These are phyloP conservation scores for Xanthia togata DNA, from an alignment of 2,888 invertebrate genomes.

Conservation along the genomic window DNA sequence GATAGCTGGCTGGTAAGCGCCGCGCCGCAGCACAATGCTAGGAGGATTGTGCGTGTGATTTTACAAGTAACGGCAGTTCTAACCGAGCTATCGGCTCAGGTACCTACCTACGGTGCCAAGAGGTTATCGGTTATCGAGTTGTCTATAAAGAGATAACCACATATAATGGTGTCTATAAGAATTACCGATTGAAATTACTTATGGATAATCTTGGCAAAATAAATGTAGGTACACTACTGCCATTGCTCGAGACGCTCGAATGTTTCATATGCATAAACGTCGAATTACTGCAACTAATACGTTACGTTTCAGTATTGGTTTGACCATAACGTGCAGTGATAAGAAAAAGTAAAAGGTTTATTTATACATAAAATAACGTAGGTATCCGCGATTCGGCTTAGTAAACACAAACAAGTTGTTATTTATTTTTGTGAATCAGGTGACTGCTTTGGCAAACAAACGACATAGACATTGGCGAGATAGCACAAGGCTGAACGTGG, in stretches of 20 bases:
- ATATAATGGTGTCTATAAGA: conserved; percentile 69
- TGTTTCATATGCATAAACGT: conserved; percentile 13
- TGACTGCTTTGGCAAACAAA: conserved; percentile 70
- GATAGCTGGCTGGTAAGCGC: conserved; percentile 66
- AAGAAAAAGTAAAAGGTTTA: not conserved
- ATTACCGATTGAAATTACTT: conserved; percentile 66
- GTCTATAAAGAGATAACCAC: conserved; percentile 73
- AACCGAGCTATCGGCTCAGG: conserved; percentile 82
- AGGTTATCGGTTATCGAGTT: conserved; percentile 86
- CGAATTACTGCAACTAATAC: not conserved
- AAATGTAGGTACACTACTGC: conserved; percentile 43
- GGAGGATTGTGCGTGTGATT: conserved; percentile 84
- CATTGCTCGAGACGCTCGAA: conserved; percentile 23
- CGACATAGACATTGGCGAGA: conserved; percentile 78
- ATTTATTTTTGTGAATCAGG: conserved; percentile 68
- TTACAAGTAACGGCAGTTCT: conserved; percentile 86
- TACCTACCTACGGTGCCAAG: conserved; percentile 80
- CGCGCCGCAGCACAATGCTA: conserved; percentile 73
- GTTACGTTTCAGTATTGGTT: conserved; percentile 1
- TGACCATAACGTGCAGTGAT: not conserved
- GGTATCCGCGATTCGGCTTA: conserved; percentile 13
- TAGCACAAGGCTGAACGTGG: conserved; percentile 80
- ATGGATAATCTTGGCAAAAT: conserved; percentile 51
- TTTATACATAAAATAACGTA: conserved; percentile 5
- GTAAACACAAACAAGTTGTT: conserved; percentile 46